These are phyloP conservation scores for Orthochromis indermauri DNA, from an alignment of 2,113 vertebrate species.

Conservation along the genomic window DNA sequence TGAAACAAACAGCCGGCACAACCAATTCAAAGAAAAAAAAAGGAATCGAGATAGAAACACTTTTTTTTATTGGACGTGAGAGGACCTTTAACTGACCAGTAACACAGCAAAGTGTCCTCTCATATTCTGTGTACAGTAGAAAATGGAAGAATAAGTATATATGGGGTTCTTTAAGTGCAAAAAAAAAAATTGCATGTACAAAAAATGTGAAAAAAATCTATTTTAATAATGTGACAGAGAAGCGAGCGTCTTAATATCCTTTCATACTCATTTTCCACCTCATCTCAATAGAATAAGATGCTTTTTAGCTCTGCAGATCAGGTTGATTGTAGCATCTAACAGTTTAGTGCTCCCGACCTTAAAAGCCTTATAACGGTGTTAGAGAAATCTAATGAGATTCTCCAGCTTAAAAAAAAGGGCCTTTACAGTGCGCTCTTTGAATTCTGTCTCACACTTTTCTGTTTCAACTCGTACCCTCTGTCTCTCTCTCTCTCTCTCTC, in stretches of 20 bases:
- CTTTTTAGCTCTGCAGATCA: background rate
- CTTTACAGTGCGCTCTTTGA: background rate
- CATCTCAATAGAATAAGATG: background rate
- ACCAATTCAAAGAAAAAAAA: background rate
- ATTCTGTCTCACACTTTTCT: background rate
- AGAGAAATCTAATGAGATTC: background rate
- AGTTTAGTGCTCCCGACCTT: background rate
- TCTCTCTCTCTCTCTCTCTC: background rate
- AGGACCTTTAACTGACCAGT: background rate
- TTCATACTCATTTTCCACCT: background rate
- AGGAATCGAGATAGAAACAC: background rate
- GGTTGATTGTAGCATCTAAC: background rate
- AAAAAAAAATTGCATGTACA: background rate
- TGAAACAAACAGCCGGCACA: background rate
- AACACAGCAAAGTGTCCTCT: background rate
- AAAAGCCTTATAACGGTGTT: background rate
- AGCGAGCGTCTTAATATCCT: background rate
- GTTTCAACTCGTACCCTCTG: background rate
- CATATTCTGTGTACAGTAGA: background rate
- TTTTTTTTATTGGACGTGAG: background rate
- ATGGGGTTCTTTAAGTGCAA: background rate
- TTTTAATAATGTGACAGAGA: background rate
- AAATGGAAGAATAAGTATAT: background rate
- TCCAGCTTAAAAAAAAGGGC: background rate
- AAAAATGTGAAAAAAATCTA: background rate